Evolutionary conservation across 2,888 invertebrate species (phyloP), one percentile per base, ranked within the genome.

Genomic region (Camptogramma bilineatum): DNA sequence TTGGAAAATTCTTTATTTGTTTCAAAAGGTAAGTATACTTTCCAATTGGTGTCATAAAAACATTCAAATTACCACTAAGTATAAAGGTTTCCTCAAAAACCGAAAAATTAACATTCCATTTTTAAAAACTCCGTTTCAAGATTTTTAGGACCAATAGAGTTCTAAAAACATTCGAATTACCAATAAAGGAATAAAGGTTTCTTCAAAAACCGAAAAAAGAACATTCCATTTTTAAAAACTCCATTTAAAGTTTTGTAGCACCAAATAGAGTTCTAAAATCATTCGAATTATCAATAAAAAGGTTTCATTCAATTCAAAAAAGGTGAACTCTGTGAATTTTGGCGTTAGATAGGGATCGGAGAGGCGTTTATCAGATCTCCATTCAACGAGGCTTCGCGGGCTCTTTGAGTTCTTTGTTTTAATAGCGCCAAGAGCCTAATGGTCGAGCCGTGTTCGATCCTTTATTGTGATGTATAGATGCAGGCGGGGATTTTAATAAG

Each of bases 331-430:
- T 87, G 88, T 91, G 88, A 91, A 89, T 87, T 90, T 91, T 88
- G 90, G 91, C 89, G 89, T 89, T 89, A 86, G 91, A 90, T 89
- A 73, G 53, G 73, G 86, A 91, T 90, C 90, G 76, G 64, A 46
- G 75, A 74, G 72, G 75, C 66, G 71, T 85, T 90, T 66, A 58
- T 62, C 58, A 77, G 79, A 77, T 91, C 87, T 81, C 81, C 82
- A 86, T 87, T 85, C 81, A 83, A 46, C 47, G 74, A 73, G 75
- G 66, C 76, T 58, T 64, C 71, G 83, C 82, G 85, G 87, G 76
- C 76, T 77, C 83, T 87, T 88, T 88, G 84, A 81, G 77, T 21
- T 51, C 65, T 61, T 65, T 66, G 66, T 66, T 62, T 66, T 54
- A 62, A 47, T 59, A 65, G 62, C 51, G 65, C 62, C 62, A 54